Percentiles rank a stretch among this genome's conserved stretches.
These are phyloP conservation scores for Petaurus breviceps DNA, from an alignment of 2,113 vertebrate genomes.

Conservation along the genomic window DNA sequence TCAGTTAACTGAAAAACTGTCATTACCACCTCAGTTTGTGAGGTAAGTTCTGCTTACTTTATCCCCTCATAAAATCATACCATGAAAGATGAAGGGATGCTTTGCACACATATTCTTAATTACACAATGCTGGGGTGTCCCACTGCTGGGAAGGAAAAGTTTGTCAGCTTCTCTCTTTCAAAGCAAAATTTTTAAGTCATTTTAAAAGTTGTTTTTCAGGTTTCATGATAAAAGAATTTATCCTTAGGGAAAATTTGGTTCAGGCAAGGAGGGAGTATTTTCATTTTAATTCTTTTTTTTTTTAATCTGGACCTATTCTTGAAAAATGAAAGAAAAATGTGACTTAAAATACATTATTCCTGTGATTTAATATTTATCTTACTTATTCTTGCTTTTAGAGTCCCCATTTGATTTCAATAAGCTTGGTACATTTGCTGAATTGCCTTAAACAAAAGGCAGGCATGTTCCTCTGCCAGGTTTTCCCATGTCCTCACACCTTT, in stretches of 20 bases:
- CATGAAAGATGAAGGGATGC: neutral
- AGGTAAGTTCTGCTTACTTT: neutral
- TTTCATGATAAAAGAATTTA: neutral
- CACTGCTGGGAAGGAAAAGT: neutral
- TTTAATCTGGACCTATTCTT: constrained; percentile 35
- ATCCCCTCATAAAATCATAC: neutral
- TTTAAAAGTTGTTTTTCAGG: neutral
- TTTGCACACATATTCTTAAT: neutral
- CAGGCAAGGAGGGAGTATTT: neutral
- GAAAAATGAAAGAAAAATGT: constrained; percentile 39
- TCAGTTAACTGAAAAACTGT: neutral
- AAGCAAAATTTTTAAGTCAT: neutral
- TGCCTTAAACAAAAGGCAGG: constrained; percentile 79
- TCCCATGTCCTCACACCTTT: constrained; percentile 82
- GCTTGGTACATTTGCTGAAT: constrained; percentile 13
- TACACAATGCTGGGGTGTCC: neutral
- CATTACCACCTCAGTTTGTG: neutral
- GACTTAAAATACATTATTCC: constrained; percentile 27
- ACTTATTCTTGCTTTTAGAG: constrained; percentile 29
- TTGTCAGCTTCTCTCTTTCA: neutral
- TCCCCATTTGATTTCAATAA: constrained; percentile 46
- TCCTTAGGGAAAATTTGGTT: neutral
- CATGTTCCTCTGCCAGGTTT: constrained; percentile 75
- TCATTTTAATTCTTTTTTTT: constrained; percentile 27
- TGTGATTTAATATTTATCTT: constrained; percentile 2